A percentile compares a stretch with the other conserved stretches of the same genome.
Evolutionary conservation across 2,888 invertebrate species (phyloP).

Genomic region (Herminia tarsipennalis): DNA sequence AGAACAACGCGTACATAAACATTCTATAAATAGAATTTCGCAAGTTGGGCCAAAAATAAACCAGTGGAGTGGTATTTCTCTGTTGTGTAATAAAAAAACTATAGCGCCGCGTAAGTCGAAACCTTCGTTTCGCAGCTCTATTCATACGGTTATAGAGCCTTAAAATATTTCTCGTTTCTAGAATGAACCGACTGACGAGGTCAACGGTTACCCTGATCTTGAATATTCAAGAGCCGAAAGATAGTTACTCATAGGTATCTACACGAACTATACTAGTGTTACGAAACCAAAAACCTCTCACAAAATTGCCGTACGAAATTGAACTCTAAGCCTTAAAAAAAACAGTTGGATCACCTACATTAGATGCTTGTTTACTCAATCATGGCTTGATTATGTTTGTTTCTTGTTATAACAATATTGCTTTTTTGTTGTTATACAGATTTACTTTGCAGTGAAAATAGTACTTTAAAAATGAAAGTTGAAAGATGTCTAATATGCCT

Average conservation of each 20-base stretch:
- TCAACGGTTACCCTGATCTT: constrained; percentile 11
- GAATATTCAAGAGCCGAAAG: neutral
- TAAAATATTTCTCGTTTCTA: constrained; percentile 4
- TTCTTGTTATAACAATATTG: too few relatives aligned
- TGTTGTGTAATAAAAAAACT: neutral
- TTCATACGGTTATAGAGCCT: too few relatives aligned
- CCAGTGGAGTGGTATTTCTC: constrained; percentile 13
- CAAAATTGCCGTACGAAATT: neutral
- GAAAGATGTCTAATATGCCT: too few relatives aligned
- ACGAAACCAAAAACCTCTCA: constrained; percentile 7
- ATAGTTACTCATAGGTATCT: neutral
- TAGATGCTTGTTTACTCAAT: too few relatives aligned
- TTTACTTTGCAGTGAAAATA: constrained; percentile 46
- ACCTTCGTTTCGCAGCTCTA: too few relatives aligned
- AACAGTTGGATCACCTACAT: too few relatives aligned
- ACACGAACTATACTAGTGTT: constrained; percentile 15
- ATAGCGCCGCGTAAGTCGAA: too few relatives aligned
- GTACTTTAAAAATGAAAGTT: too few relatives aligned
- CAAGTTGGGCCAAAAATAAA: neutral
- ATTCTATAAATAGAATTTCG: too few relatives aligned
- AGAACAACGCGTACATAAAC: too few relatives aligned
- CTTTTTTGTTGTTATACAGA: too few relatives aligned
- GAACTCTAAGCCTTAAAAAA: neutral
- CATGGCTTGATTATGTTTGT: too few relatives aligned
- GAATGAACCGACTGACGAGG: constrained; percentile 9